These are phyloP conservation scores for Pseudochirops cupreus DNA, from an alignment of 2,797 vertebrate species.

Conservation along the genomic window DNA sequence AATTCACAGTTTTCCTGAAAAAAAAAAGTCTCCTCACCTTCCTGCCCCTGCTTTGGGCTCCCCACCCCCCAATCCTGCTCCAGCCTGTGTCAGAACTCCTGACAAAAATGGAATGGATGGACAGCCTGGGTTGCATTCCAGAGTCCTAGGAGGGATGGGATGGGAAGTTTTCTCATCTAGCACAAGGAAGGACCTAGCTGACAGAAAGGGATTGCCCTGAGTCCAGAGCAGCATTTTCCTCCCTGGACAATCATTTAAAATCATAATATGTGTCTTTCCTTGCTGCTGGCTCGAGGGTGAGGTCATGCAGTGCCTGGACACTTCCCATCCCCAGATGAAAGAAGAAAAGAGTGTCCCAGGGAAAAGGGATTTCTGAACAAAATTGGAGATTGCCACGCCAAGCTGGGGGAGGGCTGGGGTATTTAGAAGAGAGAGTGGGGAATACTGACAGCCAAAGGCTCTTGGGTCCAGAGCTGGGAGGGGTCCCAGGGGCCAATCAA, in stretches of 20 bases:
- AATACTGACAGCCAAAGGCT: not conserved
- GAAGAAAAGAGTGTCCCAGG: not conserved
- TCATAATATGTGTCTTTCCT: not conserved
- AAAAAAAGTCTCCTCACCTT: not conserved
- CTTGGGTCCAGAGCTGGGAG: not conserved
- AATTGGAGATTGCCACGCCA: not conserved
- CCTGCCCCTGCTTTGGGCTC: not conserved
- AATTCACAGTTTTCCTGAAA: not conserved
- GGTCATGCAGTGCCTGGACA: not conserved
- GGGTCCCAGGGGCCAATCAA: not conserved
- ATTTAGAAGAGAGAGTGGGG: not conserved
- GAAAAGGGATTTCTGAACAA: not conserved
- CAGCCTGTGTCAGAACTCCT: not conserved
- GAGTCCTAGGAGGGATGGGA: not conserved
- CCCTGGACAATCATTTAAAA: not conserved
- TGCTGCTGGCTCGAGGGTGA: not conserved
- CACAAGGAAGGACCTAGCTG: not conserved
- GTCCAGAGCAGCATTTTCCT: not conserved
- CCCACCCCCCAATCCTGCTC: not conserved
- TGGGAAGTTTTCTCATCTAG: not conserved
- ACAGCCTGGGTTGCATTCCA: not conserved
- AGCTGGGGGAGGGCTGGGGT: not conserved
- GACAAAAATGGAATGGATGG: not conserved
- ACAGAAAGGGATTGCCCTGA: not conserved
- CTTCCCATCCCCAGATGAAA: not conserved